Evolutionary conservation across 2,888 invertebrate genomes (phyloP), one percentile per base, ranked within the genome.

Genomic region (Caenorhabditis plicata): DNA sequence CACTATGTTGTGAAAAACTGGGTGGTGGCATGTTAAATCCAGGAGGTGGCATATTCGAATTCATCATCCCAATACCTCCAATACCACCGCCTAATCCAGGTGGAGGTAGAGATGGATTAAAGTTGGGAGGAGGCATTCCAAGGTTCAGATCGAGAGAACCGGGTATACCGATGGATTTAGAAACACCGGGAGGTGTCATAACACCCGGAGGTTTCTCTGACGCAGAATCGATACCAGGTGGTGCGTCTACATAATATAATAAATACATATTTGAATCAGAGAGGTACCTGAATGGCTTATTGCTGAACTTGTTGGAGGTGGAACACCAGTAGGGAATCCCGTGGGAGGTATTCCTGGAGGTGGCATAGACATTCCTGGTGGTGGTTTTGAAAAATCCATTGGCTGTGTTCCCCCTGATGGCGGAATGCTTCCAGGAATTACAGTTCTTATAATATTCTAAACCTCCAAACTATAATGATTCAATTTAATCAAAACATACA

Each of bases 41-140:
- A 0, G 63, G 58, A 13, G 61, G 50, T 4, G 55, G 52, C 15
- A 63, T 25, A 19, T 39, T 45, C 20, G 56, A 47, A n/a, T 46
- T 25, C 35, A 55, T 43, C 22, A 60, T 23, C 20, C 55, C 56
- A 29, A 60, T 31, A 8, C 43, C 41, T 7, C 45, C 44, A 35
- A 58, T 53, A 19, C 43, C 48, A 20, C 57, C 54, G 11, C 51
- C 43, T 45, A 65, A 51, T 40, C 57, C 58, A 7, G 66, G 69
- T 7, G 68, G 68, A 1, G 69, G 69, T 42, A 69, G 32, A 20
- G 51, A 40, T 7, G 63, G 65, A 44, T 69, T 68, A 50, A 68
- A 65, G 23, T 56, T 62, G 8, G 56, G 61, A 13, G 65, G 61
- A 4, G 64, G 60, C 5, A 58, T 26, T 3, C 43, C 44, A 11